A percentile compares a stretch with the other conserved stretches of the same genome.
Conservation (phyloP, 1,140 invertebrate species). For the Sycophaga agraensis region DNA sequence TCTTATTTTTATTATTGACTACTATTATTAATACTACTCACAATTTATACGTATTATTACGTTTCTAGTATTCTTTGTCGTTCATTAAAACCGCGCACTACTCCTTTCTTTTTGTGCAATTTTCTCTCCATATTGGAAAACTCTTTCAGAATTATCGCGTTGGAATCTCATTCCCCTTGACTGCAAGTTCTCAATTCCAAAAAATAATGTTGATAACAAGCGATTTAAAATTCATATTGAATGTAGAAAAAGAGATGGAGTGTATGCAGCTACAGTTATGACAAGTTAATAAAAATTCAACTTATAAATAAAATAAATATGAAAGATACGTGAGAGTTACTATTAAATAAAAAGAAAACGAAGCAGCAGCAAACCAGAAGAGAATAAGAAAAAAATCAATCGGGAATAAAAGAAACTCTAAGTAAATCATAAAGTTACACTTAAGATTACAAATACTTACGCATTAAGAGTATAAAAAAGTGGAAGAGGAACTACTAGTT, state of each 20-base stretch:
- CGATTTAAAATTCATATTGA: too few species aligned
- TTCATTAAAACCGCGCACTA: too few species aligned
- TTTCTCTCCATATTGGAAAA: too few species aligned
- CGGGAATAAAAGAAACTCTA: conserved; percentile 31
- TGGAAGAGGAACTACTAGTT: conserved; percentile 49
- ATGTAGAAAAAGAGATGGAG: too few species aligned
- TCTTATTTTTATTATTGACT: too few species aligned
- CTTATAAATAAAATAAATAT: background rate
- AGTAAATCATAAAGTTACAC: conserved; percentile 40
- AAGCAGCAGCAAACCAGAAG: too few species aligned
- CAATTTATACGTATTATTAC: too few species aligned
- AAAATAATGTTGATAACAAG: too few species aligned
- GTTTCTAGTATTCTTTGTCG: too few species aligned
- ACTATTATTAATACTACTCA: too few species aligned
- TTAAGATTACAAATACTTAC: conserved; percentile 55
- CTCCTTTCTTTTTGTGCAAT: too few species aligned
- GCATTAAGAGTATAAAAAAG: conserved; percentile 44
- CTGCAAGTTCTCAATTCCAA: conserved; percentile 47
- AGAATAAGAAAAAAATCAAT: conserved; percentile 40
- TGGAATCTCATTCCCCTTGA: conserved; percentile 41
- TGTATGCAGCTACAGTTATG: conserved; percentile 23
- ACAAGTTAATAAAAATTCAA: conserved; percentile 11
- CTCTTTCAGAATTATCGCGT: background rate
- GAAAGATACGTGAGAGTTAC: background rate
- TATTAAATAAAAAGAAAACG: background rate